phyloP scores from a whole-genome alignment of 64 coral and sea anemone genomes.

The Montipora capricornis region DNA sequence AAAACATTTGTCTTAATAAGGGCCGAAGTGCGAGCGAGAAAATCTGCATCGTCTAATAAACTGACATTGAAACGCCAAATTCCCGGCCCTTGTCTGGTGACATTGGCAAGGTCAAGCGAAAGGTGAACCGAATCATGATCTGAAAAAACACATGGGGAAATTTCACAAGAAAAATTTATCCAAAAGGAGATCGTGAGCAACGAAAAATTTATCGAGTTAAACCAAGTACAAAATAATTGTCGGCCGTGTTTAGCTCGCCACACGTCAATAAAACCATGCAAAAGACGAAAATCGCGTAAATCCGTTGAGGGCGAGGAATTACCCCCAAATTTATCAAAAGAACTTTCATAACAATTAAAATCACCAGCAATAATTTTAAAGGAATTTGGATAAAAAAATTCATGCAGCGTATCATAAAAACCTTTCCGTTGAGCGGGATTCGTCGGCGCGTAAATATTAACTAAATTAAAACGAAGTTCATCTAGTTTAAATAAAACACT shows the following conservation, averaged over 20 bases:
- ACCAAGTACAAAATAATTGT: too few relatives aligned
- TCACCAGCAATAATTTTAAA: not conserved
- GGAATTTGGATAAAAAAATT: not conserved
- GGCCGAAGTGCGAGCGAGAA: not conserved
- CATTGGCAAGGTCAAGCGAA: not conserved
- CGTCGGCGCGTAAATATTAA: not conserved
- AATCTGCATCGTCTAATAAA: not conserved
- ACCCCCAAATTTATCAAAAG: not conserved
- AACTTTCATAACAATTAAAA: not conserved
- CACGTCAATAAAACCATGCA: not conserved
- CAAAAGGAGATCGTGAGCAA: too few relatives aligned
- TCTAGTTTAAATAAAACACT: not conserved
- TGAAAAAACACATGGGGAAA: not conserved
- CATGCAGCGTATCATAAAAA: not conserved
- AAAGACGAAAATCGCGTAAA: not conserved
- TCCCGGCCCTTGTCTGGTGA: not conserved
- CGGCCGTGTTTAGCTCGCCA: too few relatives aligned
- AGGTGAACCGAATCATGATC: constrained; percentile 46
- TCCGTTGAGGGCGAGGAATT: not conserved
- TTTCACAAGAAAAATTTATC: not conserved
- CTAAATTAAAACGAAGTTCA: not conserved
- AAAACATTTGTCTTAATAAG: not conserved
- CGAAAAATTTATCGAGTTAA: too few relatives aligned
- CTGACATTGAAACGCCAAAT: constrained; percentile 24
- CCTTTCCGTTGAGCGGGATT: not conserved